These are phyloP conservation scores for Macropus fuliginosus DNA, from an alignment of 2,797 vertebrate species.

Conservation along the genomic window DNA sequence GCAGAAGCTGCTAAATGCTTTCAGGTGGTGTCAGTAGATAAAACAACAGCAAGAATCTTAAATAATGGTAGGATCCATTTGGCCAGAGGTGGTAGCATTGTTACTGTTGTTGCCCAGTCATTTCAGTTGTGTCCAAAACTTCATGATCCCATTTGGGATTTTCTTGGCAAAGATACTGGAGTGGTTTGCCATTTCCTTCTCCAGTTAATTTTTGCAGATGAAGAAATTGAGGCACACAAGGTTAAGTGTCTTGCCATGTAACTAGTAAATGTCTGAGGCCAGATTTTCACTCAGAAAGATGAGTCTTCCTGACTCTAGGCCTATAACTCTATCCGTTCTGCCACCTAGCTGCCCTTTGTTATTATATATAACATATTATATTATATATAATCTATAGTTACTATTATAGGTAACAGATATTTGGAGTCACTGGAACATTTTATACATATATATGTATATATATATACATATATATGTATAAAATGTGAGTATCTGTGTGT, in stretches of 20 bases:
- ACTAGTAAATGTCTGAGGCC: neutral
- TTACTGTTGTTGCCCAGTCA: neutral
- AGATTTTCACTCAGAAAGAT: neutral
- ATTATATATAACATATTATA: neutral
- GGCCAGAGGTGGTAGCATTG: neutral
- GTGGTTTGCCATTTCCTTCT: neutral
- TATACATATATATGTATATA: too few species aligned
- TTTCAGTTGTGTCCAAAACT: neutral
- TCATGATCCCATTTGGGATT: neutral
- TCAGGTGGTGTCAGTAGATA: neutral
- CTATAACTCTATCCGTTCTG: neutral
- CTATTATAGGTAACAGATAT: neutral
- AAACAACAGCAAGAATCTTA: neutral
- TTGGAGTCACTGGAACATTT: neutral
- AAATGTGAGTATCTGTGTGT: too few species aligned
- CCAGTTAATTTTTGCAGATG: neutral
- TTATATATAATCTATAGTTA: neutral
- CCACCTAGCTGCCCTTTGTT: neutral
- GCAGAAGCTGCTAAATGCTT: neutral
- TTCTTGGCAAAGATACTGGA: neutral
- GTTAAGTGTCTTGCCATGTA: neutral
- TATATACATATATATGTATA: too few species aligned
- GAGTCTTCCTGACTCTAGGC: neutral
- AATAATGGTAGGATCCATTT: conserved; percentile 1
- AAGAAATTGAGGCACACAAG: neutral